A percentile compares a stretch with the other conserved stretches of the same genome.
Conservation (phyloP, 2,888 invertebrate genomes). For the Corbicula japonica region DNA sequence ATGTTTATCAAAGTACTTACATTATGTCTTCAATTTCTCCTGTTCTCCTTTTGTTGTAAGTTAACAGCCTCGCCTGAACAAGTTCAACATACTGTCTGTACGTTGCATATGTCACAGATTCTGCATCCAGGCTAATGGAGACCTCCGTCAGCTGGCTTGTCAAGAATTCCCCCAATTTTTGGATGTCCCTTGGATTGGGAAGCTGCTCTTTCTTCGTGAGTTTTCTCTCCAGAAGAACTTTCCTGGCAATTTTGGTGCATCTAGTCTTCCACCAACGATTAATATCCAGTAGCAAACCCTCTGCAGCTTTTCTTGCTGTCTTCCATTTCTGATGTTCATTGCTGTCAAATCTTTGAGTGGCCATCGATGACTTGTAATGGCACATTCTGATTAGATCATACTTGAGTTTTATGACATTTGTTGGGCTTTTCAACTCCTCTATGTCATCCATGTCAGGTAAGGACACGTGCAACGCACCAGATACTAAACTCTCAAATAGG, state of each 20-base stretch:
- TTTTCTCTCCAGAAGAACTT: conserved; percentile 20
- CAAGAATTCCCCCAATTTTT: conserved; percentile 12
- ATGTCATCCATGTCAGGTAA: too few species aligned
- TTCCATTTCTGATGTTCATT: conserved; percentile 19
- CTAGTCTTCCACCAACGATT: conserved; percentile 13
- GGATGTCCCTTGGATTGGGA: conserved; percentile 18
- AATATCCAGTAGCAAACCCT: conserved; percentile 3
- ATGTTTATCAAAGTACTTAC: too few species aligned
- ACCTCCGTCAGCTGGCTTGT: neutral
- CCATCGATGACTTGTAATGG: neutral
- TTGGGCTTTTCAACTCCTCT: too few species aligned
- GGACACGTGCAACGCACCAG: too few species aligned
- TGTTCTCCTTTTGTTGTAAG: too few species aligned
- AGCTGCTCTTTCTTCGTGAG: conserved; percentile 6
- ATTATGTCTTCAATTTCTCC: too few species aligned
- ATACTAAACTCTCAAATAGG: too few species aligned
- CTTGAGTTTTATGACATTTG: too few species aligned
- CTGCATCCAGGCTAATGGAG: conserved; percentile 8
- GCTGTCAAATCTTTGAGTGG: conserved; percentile 7
- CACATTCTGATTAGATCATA: too few species aligned
- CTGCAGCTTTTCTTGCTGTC: conserved; percentile 12
- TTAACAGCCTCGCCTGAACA: conserved; percentile 11
- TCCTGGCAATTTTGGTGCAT: conserved; percentile 19
- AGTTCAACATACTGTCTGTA: neutral
- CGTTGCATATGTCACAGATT: neutral